Percentiles rank a stretch among this genome's conserved stretches.
Conservation (phyloP, 2,113 vertebrate genomes). For the mouse (Mus musculus) region GRCm39 chr11:21929501-21930000, state of each 20-base stretch:
- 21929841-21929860: background rate
- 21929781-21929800: slow-evolving; percentile 45
- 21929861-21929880: background rate
- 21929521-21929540: background rate
- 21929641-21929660: background rate
- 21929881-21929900: slow-evolving; percentile 11
- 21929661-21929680: too few relatives aligned
- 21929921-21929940: background rate
- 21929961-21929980: background rate
- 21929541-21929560: slow-evolving; percentile 5
- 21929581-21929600: background rate
- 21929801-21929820: slow-evolving; percentile 32
- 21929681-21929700: background rate
- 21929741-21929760: slow-evolving; percentile 28
- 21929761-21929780: slow-evolving; percentile 2
- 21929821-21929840: slow-evolving; percentile 16
- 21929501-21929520: background rate
- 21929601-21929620: background rate
- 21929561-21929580: background rate
- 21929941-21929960: background rate
- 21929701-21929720: background rate
- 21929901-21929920: background rate
- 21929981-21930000: background rate
- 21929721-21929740: background rate
- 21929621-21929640: slow-evolving; percentile 5